Base-by-base conservation (phyloP, 2,888 invertebrate species). In the Tortrix viridana region DNA sequence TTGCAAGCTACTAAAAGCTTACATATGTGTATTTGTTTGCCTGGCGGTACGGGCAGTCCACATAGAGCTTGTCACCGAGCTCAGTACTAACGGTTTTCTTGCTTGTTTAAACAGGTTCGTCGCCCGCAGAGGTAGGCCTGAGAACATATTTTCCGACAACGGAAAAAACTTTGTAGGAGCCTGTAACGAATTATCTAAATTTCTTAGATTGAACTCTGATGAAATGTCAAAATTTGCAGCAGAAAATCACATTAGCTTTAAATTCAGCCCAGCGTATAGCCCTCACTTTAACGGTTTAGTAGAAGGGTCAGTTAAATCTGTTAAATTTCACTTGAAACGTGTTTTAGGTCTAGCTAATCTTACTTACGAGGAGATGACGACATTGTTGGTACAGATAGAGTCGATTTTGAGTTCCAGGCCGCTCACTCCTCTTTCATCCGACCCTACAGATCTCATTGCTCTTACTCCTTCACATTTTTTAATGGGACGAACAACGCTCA, bases 401-500 rank as follows among this genome's bases (percentile, higher is more conserved):
- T 12, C 38, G 38, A 38, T 38, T 5, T 12, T 38, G n/a, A 38
- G 12, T 5, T 38, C 38, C 3, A n/a, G 38, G 38, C 38, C 38
- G 12, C 38, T 38, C 38, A 38, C n/a, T 38, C 38, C 38, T n/a
- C n/a, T 38, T 4, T 38, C 38, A 12, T 38, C 14, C 38, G 38
- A 38, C 38, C 38, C 38, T 3, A 12, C 12, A 12, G 38, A n/a
- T 14, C n/a, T 38, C 12, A 38, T n/a, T 38, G n/a, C n/a, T 7
- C 38, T 38, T n/a, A 38, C 38, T 38, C 38, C 38, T n/a, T 38
- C 38, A n/a, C n/a, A 38, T n/a, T 38, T 38, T n/a, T 14, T 38
- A 38, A 38, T 38, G 12, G 38, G 38, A 38, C 38, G 38, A 38
- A 38, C 38, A 38, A 38, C n/a, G 38, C 38, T n/a, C n/a, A 38